These are phyloP conservation scores for Euplexia lucipara DNA, from an alignment of 2,888 invertebrate genomes.

Conservation along the genomic window DNA sequence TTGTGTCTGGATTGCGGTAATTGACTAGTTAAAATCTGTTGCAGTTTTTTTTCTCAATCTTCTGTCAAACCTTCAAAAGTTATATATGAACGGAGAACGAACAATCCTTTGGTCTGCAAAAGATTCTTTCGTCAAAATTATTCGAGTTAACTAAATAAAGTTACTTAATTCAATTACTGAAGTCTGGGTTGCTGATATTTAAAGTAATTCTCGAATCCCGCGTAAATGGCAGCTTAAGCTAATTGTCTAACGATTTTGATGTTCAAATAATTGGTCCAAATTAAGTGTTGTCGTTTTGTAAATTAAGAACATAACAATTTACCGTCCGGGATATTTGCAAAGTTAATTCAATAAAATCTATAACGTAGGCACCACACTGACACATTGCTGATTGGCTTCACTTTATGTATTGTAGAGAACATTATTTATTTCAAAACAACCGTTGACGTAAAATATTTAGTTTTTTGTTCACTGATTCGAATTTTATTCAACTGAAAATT, in stretches of 20 bases:
- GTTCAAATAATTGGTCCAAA: not conserved
- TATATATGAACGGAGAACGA: not conserved
- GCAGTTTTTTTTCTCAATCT: not conserved
- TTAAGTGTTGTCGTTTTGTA: slow-evolving; percentile 25
- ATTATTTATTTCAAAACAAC: slow-evolving; percentile 23
- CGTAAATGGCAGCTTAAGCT: slow-evolving; percentile 28
- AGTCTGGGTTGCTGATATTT: slow-evolving; percentile 28
- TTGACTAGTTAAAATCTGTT: too few species aligned
- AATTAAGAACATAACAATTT: slow-evolving; percentile 18
- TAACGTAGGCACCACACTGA: not conserved
- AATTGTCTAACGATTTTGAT: slow-evolving; percentile 24
- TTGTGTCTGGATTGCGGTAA: too few species aligned
- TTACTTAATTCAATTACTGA: slow-evolving; percentile 29
- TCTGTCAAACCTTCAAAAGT: not conserved
- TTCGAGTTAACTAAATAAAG: slow-evolving; percentile 12
- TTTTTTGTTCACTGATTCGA: slow-evolving; percentile 1
- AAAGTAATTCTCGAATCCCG: slow-evolving; percentile 16
- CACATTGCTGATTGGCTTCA: slow-evolving; percentile 37
- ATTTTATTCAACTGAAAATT: slow-evolving; percentile 11
- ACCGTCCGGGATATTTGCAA: slow-evolving; percentile 8
- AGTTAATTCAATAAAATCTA: slow-evolving; percentile 1
- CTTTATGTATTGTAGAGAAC: slow-evolving; percentile 23
- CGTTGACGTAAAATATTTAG: slow-evolving; percentile 14
- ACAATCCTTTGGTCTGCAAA: not conserved
- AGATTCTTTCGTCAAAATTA: not conserved